A percentile compares a stretch with the other conserved stretches of the same genome.
These are phyloP conservation scores for Motacilla alba DNA, from an alignment of 2,113 vertebrate species.

Conservation along the genomic window DNA sequence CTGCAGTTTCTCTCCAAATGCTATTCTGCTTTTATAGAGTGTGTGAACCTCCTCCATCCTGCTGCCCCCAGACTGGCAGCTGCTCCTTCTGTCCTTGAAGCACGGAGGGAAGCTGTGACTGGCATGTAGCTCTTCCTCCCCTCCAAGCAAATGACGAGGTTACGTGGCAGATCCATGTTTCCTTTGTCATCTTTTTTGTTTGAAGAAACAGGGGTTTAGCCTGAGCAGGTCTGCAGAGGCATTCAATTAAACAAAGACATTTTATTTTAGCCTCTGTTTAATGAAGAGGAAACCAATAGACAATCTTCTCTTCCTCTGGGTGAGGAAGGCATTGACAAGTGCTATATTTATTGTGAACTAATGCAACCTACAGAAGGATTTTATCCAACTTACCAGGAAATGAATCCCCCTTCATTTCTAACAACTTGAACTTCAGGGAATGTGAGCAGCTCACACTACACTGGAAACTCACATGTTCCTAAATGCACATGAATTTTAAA, in stretches of 20 bases:
- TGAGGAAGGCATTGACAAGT: background rate
- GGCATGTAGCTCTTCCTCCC: background rate
- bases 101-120: background rate
- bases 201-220: conserved; percentile 15
- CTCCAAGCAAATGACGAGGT: background rate
- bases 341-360: conserved; percentile 32
- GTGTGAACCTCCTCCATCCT: conserved; percentile 16
- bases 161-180: conserved; percentile 2
- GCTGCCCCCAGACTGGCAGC: conserved; percentile 25
- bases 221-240: background rate
- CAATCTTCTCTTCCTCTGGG: conserved; percentile 1
- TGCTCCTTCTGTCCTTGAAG: conserved; percentile 42
- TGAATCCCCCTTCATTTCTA: background rate
- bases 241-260: conserved; percentile 7
- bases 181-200: conserved; percentile 35
- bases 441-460: background rate
- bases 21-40: background rate
- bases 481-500: background rate
- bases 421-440: background rate
- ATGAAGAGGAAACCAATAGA: conserved; percentile 44
- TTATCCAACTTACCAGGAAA: background rate
- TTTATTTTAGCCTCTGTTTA: conserved; percentile 43
- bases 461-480: background rate
- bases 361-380: background rate
- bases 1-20: background rate